These are phyloP conservation scores for Apis florea DNA, from an alignment of 1,140 invertebrate genomes.

Conservation along the genomic window DNA sequence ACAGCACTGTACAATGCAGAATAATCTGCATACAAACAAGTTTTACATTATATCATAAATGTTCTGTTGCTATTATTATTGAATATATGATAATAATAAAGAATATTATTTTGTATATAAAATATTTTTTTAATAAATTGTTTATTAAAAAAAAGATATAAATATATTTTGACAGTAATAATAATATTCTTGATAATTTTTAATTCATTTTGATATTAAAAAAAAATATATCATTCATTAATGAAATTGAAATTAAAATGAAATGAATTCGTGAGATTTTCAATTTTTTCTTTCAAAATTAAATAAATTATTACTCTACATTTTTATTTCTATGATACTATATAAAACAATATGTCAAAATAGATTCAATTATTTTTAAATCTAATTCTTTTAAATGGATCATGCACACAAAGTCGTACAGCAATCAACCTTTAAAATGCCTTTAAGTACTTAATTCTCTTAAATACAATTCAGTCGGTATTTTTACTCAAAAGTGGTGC, in stretches of 20 bases:
- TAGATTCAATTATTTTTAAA: neutral
- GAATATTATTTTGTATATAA: slow-evolving; percentile 39
- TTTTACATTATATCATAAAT: slow-evolving; percentile 12
- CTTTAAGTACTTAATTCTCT: slow-evolving; percentile 5
- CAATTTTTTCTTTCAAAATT: neutral
- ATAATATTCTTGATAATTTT: slow-evolving; percentile 2
- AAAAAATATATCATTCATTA: neutral
- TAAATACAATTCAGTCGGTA: neutral
- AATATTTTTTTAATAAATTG: slow-evolving; percentile 24
- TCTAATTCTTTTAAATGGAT: neutral
- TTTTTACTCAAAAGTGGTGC: slow-evolving; percentile 54
- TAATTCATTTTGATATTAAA: neutral
- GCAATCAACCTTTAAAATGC: slow-evolving; percentile 3
- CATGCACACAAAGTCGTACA: neutral
- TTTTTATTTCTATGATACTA: neutral
- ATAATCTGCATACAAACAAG: slow-evolving; percentile 8
- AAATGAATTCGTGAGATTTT: slow-evolving; percentile 1
- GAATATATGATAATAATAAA: slow-evolving; percentile 24
- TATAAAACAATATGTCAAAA: slow-evolving; percentile 6
- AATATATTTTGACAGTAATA: neutral
- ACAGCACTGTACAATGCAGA: slow-evolving; percentile 18
- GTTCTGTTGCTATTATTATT: slow-evolving; percentile 16
- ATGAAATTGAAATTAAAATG: neutral
- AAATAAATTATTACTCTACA: slow-evolving; percentile 5
- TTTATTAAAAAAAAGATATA: slow-evolving; percentile 26